A percentile compares a stretch with the other conserved stretches of the same genome.
phyloP scores from a whole-genome alignment of 1,140 invertebrate species.

The Tribolium castaneum region DNA sequence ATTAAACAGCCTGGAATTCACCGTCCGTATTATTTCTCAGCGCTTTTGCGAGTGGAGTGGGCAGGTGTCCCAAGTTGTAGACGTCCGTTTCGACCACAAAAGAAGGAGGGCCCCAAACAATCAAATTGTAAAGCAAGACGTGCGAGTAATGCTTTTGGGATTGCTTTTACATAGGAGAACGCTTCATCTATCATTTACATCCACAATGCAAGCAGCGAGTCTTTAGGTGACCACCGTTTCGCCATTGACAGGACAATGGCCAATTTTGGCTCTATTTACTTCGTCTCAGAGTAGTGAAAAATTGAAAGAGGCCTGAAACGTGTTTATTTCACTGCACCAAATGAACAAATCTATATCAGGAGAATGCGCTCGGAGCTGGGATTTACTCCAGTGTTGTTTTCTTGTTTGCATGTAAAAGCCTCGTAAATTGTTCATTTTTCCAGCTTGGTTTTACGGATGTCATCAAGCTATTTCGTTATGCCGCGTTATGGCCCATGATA shows the following conservation, averaged over 20 bases:
- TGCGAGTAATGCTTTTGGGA: conserved; percentile 39
- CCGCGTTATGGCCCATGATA: not conserved
- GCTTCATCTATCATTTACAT: conserved; percentile 40
- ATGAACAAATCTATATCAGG: not conserved
- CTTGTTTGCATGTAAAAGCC: not conserved
- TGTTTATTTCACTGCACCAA: not conserved
- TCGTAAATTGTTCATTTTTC: not conserved
- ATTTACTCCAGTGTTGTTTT: not conserved
- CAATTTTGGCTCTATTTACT: conserved; percentile 23
- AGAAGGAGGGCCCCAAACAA: conserved; percentile 16
- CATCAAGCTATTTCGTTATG: not conserved
- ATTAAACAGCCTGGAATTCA: conserved; percentile 1
- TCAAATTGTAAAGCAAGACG: conserved; percentile 36
- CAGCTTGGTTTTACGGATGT: not conserved
- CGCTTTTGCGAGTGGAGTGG: conserved; percentile 5
- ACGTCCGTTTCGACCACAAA: conserved; percentile 31
- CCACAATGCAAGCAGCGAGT: not conserved
- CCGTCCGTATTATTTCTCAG: not conserved
- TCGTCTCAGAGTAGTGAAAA: conserved; percentile 12
- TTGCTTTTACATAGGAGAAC: conserved; percentile 40
- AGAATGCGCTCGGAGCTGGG: no score
- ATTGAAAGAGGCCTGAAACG: conserved; percentile 8
- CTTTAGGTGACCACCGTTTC: conserved; percentile 29
- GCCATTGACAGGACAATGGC: conserved; percentile 26
- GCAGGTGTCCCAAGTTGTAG: conserved; percentile 12